Percentiles rank a stretch among this genome's conserved stretches.
These are phyloP conservation scores for Centruroides sculpturatus DNA, from an alignment of 1,140 invertebrate genomes.

Conservation along the genomic window DNA sequence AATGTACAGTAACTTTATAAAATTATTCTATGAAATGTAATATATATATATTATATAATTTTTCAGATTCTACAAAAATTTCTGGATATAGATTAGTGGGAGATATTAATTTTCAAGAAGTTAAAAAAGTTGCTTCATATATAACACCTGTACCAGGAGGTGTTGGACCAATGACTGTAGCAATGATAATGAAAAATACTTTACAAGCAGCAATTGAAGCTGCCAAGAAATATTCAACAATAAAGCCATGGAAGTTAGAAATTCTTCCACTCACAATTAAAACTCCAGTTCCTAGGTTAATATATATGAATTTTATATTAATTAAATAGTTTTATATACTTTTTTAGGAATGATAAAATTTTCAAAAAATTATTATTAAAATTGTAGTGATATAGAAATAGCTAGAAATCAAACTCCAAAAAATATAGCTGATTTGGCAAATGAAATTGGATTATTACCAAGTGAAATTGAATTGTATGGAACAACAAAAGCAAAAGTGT, in stretches of 20 bases:
- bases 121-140: conserved; percentile 48
- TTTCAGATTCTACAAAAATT: conserved; percentile 56
- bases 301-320: no score
- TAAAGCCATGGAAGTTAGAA: no score
- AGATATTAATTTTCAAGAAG: conserved; percentile 82
- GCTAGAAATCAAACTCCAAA: conserved; percentile 78
- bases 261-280: no score
- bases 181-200: conserved; percentile 94
- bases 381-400: conserved; percentile 65
- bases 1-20: not conserved
- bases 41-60: conserved; percentile 24
- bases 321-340: no score
- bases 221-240: conserved; percentile 20
- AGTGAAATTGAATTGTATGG: conserved; percentile 83
- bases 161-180: conserved; percentile 96
- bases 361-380: no score
- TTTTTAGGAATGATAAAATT: no score
- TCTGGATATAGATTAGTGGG: conserved; percentile 73
- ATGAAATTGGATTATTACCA: conserved; percentile 67
- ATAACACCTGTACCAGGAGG: conserved; percentile 96
- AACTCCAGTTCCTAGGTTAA: no score
- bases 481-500: conserved; percentile 89
- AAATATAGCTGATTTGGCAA: conserved; percentile 55
- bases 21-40: not conserved
- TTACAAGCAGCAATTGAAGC: conserved; percentile 59